A percentile compares a stretch with the other conserved stretches of the same genome.
Evolutionary conservation across 2,797 vertebrate species (phyloP).

Genomic region (Megaceryle alcyon): DNA sequence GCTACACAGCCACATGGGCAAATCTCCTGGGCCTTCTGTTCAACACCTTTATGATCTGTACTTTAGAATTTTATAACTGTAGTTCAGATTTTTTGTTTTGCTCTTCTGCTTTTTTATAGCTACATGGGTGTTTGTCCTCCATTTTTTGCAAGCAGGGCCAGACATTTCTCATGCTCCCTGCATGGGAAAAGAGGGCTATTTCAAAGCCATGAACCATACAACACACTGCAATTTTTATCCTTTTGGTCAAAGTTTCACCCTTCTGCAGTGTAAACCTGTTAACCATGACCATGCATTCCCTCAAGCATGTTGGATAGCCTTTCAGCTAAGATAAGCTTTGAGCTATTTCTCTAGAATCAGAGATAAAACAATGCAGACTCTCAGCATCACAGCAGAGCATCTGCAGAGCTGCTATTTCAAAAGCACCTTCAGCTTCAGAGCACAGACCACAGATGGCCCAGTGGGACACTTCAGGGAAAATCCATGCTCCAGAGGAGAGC

Average conservation of each 20-base stretch:
- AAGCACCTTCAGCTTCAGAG: slow-evolving; percentile 2
- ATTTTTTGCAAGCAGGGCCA: background rate
- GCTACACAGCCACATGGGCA: background rate
- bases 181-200: background rate
- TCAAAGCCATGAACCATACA: background rate
- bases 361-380: background rate
- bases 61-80: background rate
- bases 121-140: background rate
- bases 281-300: background rate
- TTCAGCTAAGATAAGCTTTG: background rate
- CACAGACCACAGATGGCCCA: background rate
- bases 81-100: background rate
- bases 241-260: background rate
- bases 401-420: background rate
- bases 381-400: background rate
- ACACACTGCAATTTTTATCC: background rate
- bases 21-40: background rate
- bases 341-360: background rate
- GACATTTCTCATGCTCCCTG: background rate
- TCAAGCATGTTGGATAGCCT: background rate
- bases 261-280: background rate
- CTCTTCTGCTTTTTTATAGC: background rate
- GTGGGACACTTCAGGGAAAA: background rate
- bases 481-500: background rate
- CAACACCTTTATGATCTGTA: background rate